Conservation (phyloP, 2,888 invertebrate genomes). For the Drosophila vallismaia region DNA sequence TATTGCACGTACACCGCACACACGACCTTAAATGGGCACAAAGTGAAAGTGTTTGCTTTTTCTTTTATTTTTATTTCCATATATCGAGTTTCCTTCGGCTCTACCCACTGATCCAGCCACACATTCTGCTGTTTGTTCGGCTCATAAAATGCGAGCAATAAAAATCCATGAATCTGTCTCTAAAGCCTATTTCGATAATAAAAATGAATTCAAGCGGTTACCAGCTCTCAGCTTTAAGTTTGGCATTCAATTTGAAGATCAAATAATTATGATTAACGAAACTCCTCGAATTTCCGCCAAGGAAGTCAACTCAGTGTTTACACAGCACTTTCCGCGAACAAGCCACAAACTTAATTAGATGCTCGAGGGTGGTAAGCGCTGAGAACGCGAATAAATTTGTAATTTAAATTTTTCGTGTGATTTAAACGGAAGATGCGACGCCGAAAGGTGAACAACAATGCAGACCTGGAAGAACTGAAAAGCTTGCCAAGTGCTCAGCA, state of each 20-base stretch:
- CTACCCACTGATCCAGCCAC: slow-evolving; percentile 22
- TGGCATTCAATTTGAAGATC: slow-evolving; percentile 15
- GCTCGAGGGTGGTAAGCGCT: slow-evolving; percentile 6
- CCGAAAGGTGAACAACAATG: slow-evolving; percentile 45
- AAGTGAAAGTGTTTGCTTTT: slow-evolving; percentile 73
- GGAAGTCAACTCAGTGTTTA: slow-evolving; percentile 25
- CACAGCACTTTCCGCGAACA: slow-evolving; percentile 12
- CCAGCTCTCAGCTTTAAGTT: neutral
- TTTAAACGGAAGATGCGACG: slow-evolving; percentile 50
- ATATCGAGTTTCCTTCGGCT: slow-evolving; percentile 65
- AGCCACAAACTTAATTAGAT: slow-evolving; percentile 37
- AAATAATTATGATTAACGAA: slow-evolving; percentile 30
- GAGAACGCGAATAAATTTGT: slow-evolving; percentile 48
- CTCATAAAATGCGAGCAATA: slow-evolving; percentile 63
- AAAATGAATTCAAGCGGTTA: neutral
- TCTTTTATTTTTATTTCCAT: slow-evolving; percentile 9
- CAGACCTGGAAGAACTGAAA: slow-evolving; percentile 36
- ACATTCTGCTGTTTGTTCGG: slow-evolving; percentile 36
- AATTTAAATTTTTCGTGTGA: slow-evolving; percentile 75
- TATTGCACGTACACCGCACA: slow-evolving; percentile 60
- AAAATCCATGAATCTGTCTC: slow-evolving; percentile 60
- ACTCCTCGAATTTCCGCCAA: slow-evolving; percentile 7
- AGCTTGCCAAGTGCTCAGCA: slow-evolving; percentile 26
- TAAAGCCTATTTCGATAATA: neutral
- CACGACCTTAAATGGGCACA: slow-evolving; percentile 77